Evolutionary conservation across 1,140 invertebrate genomes (phyloP).

Genomic region (Platyscapa corneri): DNA sequence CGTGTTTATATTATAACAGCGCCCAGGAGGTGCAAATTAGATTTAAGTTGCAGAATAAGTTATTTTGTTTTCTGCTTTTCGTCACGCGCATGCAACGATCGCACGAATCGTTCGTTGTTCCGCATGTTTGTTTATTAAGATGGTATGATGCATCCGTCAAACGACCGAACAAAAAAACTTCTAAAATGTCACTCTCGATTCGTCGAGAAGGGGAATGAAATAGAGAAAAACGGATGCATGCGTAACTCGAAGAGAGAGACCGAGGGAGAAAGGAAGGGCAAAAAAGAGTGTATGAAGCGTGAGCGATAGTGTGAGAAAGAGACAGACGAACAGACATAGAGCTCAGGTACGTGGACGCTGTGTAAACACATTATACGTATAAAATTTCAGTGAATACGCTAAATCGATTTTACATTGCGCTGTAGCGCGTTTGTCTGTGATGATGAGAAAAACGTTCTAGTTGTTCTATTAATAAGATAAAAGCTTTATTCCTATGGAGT

Average conservation of each 20-base stretch:
- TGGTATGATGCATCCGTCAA: slow-evolving; percentile 35
- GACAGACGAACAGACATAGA: slow-evolving; percentile 50
- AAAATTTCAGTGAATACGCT: slow-evolving; percentile 31
- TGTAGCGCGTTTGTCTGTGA: slow-evolving; percentile 50
- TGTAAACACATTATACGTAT: slow-evolving; percentile 39
- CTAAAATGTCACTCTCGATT: slow-evolving; percentile 45
- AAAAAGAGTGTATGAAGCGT: slow-evolving; percentile 13
- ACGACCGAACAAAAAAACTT: slow-evolving; percentile 41
- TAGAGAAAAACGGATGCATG: slow-evolving; percentile 23
- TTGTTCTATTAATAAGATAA: slow-evolving; percentile 51
- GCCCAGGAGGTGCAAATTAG: slow-evolving; percentile 55
- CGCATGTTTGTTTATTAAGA: slow-evolving; percentile 30
- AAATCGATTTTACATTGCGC: slow-evolving; percentile 45
- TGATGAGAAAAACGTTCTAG: slow-evolving; percentile 50
- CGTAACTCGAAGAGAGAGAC: slow-evolving; percentile 38
- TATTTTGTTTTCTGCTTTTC: slow-evolving; percentile 49
- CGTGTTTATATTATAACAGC: slow-evolving; percentile 53
- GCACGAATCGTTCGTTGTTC: slow-evolving; percentile 26
- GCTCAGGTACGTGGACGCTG: slow-evolving; percentile 45
- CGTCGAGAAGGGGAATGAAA: slow-evolving; percentile 38
- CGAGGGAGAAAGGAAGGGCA: slow-evolving; percentile 35
- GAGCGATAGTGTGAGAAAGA: slow-evolving; percentile 40
- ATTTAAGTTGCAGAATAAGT: slow-evolving; percentile 54
- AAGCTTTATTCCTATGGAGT: slow-evolving; percentile 49
- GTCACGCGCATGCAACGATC: slow-evolving; percentile 31